Base-by-base conservation (phyloP, 2,888 invertebrate species). In the Lepidocyrtoides sp. region DNA sequence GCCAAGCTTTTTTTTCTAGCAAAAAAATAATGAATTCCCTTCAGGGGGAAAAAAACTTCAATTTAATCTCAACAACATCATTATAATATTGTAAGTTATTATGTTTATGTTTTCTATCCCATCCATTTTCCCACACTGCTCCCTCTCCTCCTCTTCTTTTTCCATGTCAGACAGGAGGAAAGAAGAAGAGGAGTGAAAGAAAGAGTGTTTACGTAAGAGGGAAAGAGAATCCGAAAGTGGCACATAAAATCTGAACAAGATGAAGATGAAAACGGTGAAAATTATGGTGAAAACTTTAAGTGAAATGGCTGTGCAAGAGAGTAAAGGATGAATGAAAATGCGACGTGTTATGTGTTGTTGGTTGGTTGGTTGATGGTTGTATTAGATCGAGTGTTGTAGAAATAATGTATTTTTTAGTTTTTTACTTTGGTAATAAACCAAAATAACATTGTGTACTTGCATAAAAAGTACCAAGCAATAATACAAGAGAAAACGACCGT, bases 11-110 rank as follows among this genome's bases (percentile, higher is more conserved):
- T 60, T 12, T 0, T n/a, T n/a, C n/a, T n/a, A n/a, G 0, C 26
- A 29, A 29, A 23, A 79, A 87, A 79, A 87, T 77, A 87, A 87
- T 66, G 87, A 87, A 87, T 77, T 87, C 87, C 79, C 87, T 75
- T 48, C 77, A 41, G 79, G 87, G 87, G 48, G n/a, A n/a, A 29
- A 44, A 63, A 87, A 87, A 87, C 77, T 87, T 87, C 87, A 87
- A 87, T 87, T 87, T 87, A 87, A 87, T 87, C 87, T 87, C 63
- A 79, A 87, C 87, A 63, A 79, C 87, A 87, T 87, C 36, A 79
- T 87, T 87, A 87, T 87, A 87, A 79, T 85, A 85, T 51, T 57
- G 26, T 26, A 79, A 79, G 63, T 87, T 87, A 89, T 89, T 82
- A 83, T 75, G 82, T 83, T 89, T 89, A 87, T 84, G 77, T 87